Evolutionary conservation across 2,797 vertebrate species (phyloP).

Genomic region (Myoxocephalus aenaeus): DNA sequence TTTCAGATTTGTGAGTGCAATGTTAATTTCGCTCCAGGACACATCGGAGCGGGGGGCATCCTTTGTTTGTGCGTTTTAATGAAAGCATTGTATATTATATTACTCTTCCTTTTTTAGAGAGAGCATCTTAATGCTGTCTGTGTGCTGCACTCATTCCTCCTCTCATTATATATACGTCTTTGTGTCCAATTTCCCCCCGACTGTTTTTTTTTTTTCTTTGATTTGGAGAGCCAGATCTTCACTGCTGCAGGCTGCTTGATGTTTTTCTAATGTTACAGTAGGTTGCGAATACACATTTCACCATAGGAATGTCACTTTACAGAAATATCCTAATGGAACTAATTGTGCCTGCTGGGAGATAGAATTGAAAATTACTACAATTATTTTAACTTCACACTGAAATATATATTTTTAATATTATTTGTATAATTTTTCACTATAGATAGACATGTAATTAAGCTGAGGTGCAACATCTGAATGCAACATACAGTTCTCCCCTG

Average conservation of each 20-base stretch:
- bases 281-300: constrained; percentile 39
- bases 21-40: constrained; percentile 38
- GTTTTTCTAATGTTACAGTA: constrained; percentile 34
- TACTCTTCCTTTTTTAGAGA: constrained; percentile 17
- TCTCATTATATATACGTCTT: constrained; percentile 38
- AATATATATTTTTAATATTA: neutral
- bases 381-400: constrained; percentile 13
- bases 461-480: neutral
- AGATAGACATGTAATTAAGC: neutral
- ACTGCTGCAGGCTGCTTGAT: constrained; percentile 29
- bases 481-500: neutral
- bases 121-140: constrained; percentile 20
- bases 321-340: constrained; percentile 27
- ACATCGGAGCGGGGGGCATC: constrained; percentile 8
- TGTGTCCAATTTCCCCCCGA: constrained; percentile 41
- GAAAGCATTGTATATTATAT: neutral
- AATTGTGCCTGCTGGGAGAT: neutral
- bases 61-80: constrained; percentile 29
- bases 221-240: constrained; percentile 45
- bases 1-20: constrained; percentile 38
- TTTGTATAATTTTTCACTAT: neutral
- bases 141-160: constrained; percentile 12
- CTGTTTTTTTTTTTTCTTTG: constrained; percentile 44
- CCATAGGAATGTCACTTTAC: neutral
- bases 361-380: neutral